Base-by-base conservation (phyloP, 2,113 vertebrate species). In the Thalassarche chlororhynchos region DNA sequence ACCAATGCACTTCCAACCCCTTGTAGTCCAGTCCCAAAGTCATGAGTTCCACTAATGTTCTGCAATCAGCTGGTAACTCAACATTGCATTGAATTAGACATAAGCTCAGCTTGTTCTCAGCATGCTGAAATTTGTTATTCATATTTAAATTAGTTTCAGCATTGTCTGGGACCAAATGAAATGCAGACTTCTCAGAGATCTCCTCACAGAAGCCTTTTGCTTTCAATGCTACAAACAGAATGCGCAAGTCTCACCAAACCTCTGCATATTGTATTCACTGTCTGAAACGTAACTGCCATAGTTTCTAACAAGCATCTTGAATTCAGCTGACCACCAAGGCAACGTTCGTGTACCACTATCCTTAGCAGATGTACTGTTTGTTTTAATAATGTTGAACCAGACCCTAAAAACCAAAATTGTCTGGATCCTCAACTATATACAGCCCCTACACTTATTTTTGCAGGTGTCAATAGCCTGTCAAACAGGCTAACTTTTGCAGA, bases 311-410 rank as follows among this genome's bases (percentile, higher is more conserved):
- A 17, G n/a, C 14, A 15, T 11, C 51, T 12, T 7, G 6, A 85
- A 21, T 17, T 20, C 62, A 51, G 36, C 47, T 36, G 29, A 68
- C n/a, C 78, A 24, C 51, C 60, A 1, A 17, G 7, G 24, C 15
- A 23, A 12, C 0, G 6, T 8, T 4, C 0, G 0, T 4, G 70
- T 28, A 28, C 57, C 61, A 29, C 3, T 0, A 46, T 32, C 19
- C 46, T 26, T 26, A 26, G 32, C 21, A 36, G 31, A 6, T 0
- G 3, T 1, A 17, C 40, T 38, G 23, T 14, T 54, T 32, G 32
- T 26, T 38, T 49, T 26, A 57, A 15, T 6, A 46, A 38, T 1
- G 8, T 8, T 84, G 42, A 84, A 51, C 7, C 2, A 26, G 51
- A 68, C 12, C 55, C 81, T 9, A 40, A 44, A 84, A 4, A 2